These are phyloP conservation scores for Drosophila multiciliata DNA, from an alignment of 2,888 invertebrate genomes.

Conservation along the genomic window DNA sequence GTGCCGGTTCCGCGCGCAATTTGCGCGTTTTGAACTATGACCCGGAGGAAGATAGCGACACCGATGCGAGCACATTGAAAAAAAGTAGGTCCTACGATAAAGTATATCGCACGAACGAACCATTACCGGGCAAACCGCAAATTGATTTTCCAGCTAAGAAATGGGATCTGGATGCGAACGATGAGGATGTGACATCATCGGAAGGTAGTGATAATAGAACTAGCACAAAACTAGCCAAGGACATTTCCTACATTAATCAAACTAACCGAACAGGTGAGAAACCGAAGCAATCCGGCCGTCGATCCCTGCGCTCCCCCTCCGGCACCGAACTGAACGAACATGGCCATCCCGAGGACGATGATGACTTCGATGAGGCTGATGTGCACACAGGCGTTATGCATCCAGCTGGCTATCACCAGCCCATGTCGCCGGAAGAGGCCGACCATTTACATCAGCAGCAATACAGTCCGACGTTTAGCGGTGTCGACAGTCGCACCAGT, in stretches of 20 bases:
- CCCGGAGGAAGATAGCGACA: slow-evolving; percentile 86
- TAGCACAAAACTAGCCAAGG: slow-evolving; percentile 87
- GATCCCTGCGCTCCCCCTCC: slow-evolving; percentile 85
- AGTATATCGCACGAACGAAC: slow-evolving; percentile 94
- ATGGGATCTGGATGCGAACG: slow-evolving; percentile 89
- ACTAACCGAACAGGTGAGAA: slow-evolving; percentile 84
- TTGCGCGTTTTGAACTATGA: slow-evolving; percentile 83
- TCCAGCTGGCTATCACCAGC: slow-evolving; percentile 77
- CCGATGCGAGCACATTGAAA: slow-evolving; percentile 87
- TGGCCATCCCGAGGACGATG: slow-evolving; percentile 59
- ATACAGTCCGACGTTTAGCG: slow-evolving; percentile 85
- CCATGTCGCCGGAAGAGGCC: slow-evolving; percentile 78
- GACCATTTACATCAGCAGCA: slow-evolving; percentile 73
- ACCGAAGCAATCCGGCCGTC: slow-evolving; percentile 87
- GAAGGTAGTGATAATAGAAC: slow-evolving; percentile 88
- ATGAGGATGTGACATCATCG: slow-evolving; percentile 88
- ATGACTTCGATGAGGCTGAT: slow-evolving; percentile 70
- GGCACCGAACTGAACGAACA: slow-evolving; percentile 82
- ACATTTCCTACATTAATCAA: slow-evolving; percentile 87
- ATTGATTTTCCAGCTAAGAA: slow-evolving; percentile 92
- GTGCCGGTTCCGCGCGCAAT: slow-evolving; percentile 87
- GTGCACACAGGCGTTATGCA: slow-evolving; percentile 67
- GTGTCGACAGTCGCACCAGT: slow-evolving; percentile 83
- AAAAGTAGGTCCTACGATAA: slow-evolving; percentile 92
- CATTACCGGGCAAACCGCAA: slow-evolving; percentile 89